phyloP scores from a whole-genome alignment of 1,140 invertebrate species.

The Pteromalus puparum region DNA sequence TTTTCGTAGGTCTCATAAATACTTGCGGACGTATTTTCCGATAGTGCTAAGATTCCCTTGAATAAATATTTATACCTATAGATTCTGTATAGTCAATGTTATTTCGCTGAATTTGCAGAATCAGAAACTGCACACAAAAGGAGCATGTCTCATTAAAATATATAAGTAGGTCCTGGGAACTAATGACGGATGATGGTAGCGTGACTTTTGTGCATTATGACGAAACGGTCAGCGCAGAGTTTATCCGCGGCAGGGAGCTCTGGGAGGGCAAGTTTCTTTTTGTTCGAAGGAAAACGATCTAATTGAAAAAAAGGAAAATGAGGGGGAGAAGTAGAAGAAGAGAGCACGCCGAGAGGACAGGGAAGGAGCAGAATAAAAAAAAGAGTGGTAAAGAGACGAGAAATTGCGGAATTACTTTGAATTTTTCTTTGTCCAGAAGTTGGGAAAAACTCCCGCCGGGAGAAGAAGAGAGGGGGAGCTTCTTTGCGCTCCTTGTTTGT shows the following conservation, averaged over 20 bases:
- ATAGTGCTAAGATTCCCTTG: no score
- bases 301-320: conserved; percentile 44
- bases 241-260: neutral
- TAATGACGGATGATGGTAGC: neutral
- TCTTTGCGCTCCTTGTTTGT: conserved; percentile 53
- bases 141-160: neutral
- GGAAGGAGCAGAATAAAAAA: conserved; percentile 28
- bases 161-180: neutral
- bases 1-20: no score
- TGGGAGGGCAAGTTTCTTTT: conserved; percentile 4
- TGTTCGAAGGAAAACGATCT: conserved; percentile 12
- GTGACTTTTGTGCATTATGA: neutral
- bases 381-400: conserved; percentile 49
- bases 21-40: no score
- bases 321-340: neutral
- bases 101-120: neutral
- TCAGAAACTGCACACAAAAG: neutral
- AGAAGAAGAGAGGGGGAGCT: conserved; percentile 21
- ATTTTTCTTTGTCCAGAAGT: conserved; percentile 48
- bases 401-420: conserved; percentile 56
- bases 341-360: neutral
- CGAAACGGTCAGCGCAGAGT: neutral
- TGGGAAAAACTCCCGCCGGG: conserved; percentile 28
- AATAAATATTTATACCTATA: neutral
- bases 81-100: neutral